Percentiles rank a stretch among this genome's conserved stretches.
phyloP scores from a whole-genome alignment of 2,888 invertebrate species.

The Oligia latruncula region DNA sequence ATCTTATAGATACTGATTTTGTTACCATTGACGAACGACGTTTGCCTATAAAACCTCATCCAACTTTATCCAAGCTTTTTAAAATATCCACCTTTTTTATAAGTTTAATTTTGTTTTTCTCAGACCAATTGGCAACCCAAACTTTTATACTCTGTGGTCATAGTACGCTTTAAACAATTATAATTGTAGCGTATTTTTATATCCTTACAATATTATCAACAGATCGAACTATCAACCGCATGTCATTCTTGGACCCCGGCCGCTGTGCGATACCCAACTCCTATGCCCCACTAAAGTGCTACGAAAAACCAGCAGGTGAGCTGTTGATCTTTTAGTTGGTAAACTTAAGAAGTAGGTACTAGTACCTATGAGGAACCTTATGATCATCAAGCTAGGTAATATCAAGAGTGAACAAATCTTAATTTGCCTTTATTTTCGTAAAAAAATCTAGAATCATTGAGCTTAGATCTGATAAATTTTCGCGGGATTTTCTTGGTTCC shows the following conservation, averaged over 20 bases:
- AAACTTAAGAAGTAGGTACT: not conserved
- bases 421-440: not conserved
- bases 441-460: not conserved
- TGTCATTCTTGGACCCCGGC: slow-evolving; percentile 91
- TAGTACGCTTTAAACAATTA: not conserved
- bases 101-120: not conserved
- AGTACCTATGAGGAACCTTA: not conserved
- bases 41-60: not conserved
- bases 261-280: slow-evolving; percentile 80
- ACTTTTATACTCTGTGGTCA: not conserved
- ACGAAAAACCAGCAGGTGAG: slow-evolving; percentile 86
- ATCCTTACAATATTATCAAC: slow-evolving; percentile 35
- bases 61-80: not conserved
- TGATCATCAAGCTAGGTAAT: not conserved
- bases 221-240: slow-evolving; percentile 91
- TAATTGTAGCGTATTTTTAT: no score
- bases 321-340: not conserved
- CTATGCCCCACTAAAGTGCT: slow-evolving; percentile 85
- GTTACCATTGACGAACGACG: not conserved
- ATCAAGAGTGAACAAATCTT: not conserved
- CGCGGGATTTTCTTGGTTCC: not conserved
- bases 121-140: not conserved
- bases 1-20: not conserved
- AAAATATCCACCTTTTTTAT: not conserved
- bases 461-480: not conserved